Evolutionary conservation across 2,888 invertebrate genomes (phyloP).

Genomic region (Argynnis bischoffii): DNA sequence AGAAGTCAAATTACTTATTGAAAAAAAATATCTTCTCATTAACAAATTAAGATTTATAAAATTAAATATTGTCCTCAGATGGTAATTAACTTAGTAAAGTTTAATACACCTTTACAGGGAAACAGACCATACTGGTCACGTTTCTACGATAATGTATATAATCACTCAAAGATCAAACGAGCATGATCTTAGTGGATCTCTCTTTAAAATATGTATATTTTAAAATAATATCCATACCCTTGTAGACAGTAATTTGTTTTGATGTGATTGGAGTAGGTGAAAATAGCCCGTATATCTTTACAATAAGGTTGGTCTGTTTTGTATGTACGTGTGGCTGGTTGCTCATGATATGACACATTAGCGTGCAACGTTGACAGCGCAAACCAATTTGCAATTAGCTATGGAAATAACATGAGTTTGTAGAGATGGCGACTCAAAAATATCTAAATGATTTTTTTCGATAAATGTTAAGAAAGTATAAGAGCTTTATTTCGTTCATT

Average conservation of each 20-base stretch:
- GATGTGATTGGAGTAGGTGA: neutral
- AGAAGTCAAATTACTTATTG: too few species aligned
- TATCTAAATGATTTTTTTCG: neutral
- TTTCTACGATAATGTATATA: slow-evolving; percentile 38
- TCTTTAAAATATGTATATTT: slow-evolving; percentile 20
- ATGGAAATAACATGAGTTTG: slow-evolving; percentile 70
- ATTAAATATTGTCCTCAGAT: neutral
- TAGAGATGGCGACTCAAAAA: slow-evolving; percentile 43
- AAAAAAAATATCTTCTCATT: too few species aligned
- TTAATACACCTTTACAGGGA: slow-evolving; percentile 7
- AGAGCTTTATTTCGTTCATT: too few species aligned
- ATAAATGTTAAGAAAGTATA: neutral
- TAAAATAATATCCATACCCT: slow-evolving; percentile 24
- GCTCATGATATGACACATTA: slow-evolving; percentile 74
- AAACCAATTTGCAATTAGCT: slow-evolving; percentile 78
- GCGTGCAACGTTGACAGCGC: slow-evolving; percentile 72
- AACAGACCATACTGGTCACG: slow-evolving; percentile 34
- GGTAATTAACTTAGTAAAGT: slow-evolving; percentile 4
- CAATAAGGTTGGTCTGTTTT: slow-evolving; percentile 21
- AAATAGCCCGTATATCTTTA: neutral
- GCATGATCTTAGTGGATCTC: slow-evolving; percentile 27
- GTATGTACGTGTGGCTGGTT: slow-evolving; percentile 11
- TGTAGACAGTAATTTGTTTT: neutral
- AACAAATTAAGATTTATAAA: too few species aligned
- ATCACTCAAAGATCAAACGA: slow-evolving; percentile 36